Base-by-base conservation (phyloP, 2,113 vertebrate genomes). In the Butorides virescens region DNA sequence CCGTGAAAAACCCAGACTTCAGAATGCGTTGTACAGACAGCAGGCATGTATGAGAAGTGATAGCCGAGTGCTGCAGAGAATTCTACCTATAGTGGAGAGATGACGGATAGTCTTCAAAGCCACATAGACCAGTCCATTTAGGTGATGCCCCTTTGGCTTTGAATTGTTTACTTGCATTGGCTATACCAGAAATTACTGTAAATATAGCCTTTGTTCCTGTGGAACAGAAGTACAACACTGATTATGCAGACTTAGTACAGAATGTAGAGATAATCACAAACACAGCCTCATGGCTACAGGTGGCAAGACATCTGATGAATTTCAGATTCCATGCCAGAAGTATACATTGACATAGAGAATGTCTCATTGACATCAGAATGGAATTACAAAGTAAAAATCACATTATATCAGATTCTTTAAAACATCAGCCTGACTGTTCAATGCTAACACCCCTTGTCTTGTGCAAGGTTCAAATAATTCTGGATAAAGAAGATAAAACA, bases 21-120 rank as follows among this genome's bases (percentile, higher is more conserved):
- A 55, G 73, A 74, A 88, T 4, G 27, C 49, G 49, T 29, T 10
- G 6, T 29, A 80, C 21, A 50, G 50, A 81, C 29, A 66, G 32
- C 18, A 86, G 6, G 8, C 50, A 34, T 7, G 21, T 9, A 30
- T 3, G 15, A 84, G 39, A 74, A 85, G 46, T 0, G 0, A 68
- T 11, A 68, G 70, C 26, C 0, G 1, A 87, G 26, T 6, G 20
- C 50, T 72, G 53, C 59, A 62, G 14, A 39, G 14, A 70, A 78
- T 37, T 80, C 58, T 77, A 30, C 58, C 59, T 59, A 2, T 7
- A 36, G 68, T 1, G 10, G 10, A 47, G 32, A 67, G 20, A 52
- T 2, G 17, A 42, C 1, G 0, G 25, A 49, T 6, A 56, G 37
- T 11, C 49, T 55, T 66, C 49, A 81, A 87, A 89, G 82, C 29